Evolutionary conservation across 2,113 vertebrate species (phyloP).

Genomic region (Tringa solitaria): DNA sequence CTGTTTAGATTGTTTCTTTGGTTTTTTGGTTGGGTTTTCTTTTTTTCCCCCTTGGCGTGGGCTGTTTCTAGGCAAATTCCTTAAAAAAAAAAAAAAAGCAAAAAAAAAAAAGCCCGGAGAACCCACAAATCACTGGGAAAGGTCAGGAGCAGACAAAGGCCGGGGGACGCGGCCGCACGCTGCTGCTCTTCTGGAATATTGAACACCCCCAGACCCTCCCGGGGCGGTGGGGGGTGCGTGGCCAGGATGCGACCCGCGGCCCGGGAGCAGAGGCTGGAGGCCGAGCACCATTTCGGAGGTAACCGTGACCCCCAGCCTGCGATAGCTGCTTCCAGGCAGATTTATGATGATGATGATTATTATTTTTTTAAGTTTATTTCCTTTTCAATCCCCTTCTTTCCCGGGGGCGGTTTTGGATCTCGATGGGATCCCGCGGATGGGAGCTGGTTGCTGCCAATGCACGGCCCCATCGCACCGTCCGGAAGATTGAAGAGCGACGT

Average conservation of each 20-base stretch:
- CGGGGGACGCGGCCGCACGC: not conserved
- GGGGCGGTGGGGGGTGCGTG: fast-evolving
- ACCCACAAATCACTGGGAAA: conserved; percentile 37
- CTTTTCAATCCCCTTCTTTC: not conserved
- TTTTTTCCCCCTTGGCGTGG: not conserved
- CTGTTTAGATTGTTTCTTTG: not conserved
- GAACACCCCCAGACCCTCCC: not conserved
- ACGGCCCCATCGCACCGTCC: fast-evolving
- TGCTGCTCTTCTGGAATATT: not conserved
- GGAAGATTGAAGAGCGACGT: fast-evolving
- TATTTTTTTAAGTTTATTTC: fast-evolving
- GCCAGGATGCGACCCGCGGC: not conserved
- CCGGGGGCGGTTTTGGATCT: not conserved
- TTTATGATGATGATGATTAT: too few relatives aligned
- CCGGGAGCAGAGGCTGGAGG: not conserved
- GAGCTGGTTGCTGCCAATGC: fast-evolving
- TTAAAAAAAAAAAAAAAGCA: not conserved
- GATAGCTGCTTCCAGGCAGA: not conserved
- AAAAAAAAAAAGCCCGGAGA: not conserved
- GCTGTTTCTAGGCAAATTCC: conserved; percentile 43
- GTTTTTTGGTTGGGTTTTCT: not conserved
- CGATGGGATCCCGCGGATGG: fast-evolving
- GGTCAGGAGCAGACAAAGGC: conserved; percentile 53
- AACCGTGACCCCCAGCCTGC: not conserved
- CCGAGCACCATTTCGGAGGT: fast-evolving